Conservation (phyloP, 2,113 vertebrate genomes). For the Sminthopsis crassicaudata region DNA sequence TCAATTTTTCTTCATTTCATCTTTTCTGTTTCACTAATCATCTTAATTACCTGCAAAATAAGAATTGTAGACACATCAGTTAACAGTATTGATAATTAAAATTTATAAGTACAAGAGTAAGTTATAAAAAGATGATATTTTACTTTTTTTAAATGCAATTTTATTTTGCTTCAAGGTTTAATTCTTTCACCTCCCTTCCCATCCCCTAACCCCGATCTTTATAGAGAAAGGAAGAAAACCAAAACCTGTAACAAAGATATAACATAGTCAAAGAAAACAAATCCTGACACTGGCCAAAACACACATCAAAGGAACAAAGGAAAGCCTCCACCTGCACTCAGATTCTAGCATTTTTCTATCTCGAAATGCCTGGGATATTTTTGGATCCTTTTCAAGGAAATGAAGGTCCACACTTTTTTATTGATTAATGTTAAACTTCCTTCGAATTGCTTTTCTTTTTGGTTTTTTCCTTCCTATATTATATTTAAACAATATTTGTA, state of each 20-base stretch:
- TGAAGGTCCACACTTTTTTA: not conserved
- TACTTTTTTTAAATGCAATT: not conserved
- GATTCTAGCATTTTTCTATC: not conserved
- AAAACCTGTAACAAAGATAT: not conserved
- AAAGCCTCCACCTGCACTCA: not conserved
- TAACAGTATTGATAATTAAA: not conserved
- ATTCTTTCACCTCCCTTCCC: not conserved
- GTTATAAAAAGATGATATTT: not conserved
- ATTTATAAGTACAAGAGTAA: not conserved
- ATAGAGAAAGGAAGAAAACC: not conserved
- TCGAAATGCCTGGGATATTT: not conserved
- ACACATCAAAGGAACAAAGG: not conserved
- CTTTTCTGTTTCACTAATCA: not conserved
- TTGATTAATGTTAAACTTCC: not conserved
- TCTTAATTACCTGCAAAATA: not conserved
- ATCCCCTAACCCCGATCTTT: not conserved
- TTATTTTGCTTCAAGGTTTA: not conserved
- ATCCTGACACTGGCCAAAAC: not conserved
- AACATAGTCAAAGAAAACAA: not conserved
- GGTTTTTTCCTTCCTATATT: not conserved
- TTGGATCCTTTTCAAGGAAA: not conserved
- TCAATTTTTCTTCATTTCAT: not conserved
- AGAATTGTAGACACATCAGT: not conserved
- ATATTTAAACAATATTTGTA: not conserved
- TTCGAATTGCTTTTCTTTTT: not conserved